phyloP scores from a whole-genome alignment of 2,113 vertebrate species.

The Australoheros scitulus region DNA sequence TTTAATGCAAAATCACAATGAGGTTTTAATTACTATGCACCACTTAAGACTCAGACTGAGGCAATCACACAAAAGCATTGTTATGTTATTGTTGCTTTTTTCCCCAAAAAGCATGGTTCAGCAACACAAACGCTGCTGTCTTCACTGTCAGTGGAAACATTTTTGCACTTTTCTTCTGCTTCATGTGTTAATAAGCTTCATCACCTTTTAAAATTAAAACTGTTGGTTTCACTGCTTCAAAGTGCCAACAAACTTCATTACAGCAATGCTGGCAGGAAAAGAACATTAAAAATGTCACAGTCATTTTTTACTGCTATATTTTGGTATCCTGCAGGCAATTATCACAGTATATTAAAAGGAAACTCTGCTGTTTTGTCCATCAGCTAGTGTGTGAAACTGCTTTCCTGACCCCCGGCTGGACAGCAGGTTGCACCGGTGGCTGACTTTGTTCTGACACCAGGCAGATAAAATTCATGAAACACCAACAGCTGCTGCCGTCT shows the following conservation, averaged over 20 bases:
- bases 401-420: background rate
- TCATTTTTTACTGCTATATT: background rate
- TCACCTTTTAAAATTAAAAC: background rate
- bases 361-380: background rate
- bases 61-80: background rate
- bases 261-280: background rate
- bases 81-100: background rate
- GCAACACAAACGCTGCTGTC: background rate
- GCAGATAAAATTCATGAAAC: background rate
- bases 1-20: background rate
- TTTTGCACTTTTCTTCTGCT: background rate
- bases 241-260: background rate
- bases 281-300: fast-evolving
- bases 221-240: background rate
- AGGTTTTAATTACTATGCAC: background rate
- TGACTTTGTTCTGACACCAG: background rate
- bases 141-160: background rate
- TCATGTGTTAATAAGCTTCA: background rate
- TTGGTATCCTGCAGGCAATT: background rate
- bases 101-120: background rate
- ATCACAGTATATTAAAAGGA: background rate
- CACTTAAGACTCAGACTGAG: background rate
- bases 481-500: too few species aligned
- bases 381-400: background rate
- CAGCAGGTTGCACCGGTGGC: background rate